Base-by-base conservation (phyloP, 2,113 vertebrate species). In the Sapajus apella region DNA sequence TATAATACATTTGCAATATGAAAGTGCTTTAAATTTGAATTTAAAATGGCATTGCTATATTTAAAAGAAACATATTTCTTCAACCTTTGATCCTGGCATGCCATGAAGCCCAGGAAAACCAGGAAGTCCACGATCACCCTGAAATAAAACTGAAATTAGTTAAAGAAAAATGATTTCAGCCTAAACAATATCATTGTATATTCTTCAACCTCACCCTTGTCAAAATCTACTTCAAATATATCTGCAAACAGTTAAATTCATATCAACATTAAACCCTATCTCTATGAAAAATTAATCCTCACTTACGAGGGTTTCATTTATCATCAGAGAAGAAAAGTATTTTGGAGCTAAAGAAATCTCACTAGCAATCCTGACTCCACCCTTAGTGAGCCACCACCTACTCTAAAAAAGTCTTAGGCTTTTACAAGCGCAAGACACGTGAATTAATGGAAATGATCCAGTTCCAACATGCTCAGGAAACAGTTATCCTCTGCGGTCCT, bases 41-140 rank as follows among this genome's bases (percentile, higher is more conserved):
- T 83, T 82, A 90, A 90, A n/a, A 70, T n/a, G 8, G 4, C 8
- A 88, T 80, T 73, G 12, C 3, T 76, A 5, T 87, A 84, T 94
- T 87, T 45, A 43, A 73, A 56, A 80, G 75, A 8, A 81, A 52
- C 87, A 73, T n/a, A 96, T 72, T 97, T 94, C n/a, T 94, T 66
- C 43, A 97, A 99, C 99, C 99, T 99, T 99, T 98, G 99, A 98
- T 98, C 99, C 99, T 96, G 98, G 98, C 97, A 98, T 98, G 87
- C 99, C 99, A 96, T 99, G 98, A 87, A 98, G 95, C 90, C 99
- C 99, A 94, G 98, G 98, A 98, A 99, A 99, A 94, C 99, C 99
- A 81, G 99, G 99, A 86, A 99, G 87, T 83, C 99, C 99, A 89
- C 97, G 99, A 64, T 99, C 99, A 97, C 99, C 99, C 99, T 99